Evolutionary conservation across 1,140 invertebrate species (phyloP).

Genomic region (Amyelois transitella): DNA sequence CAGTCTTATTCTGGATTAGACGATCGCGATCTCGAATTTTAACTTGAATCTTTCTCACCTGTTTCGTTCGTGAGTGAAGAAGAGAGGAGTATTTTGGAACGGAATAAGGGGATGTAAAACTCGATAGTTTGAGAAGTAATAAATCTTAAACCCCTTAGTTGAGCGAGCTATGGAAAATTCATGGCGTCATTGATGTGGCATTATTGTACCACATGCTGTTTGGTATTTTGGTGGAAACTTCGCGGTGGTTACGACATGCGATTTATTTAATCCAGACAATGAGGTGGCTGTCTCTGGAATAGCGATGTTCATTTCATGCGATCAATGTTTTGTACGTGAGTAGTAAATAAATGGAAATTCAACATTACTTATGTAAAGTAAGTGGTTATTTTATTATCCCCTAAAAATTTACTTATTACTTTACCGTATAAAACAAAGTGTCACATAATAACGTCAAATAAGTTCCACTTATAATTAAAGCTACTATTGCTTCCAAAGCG

Average conservation of each 20-base stretch:
- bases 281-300: background rate
- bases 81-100: background rate
- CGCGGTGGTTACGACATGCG: background rate
- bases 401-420: too few relatives aligned
- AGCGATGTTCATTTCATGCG: background rate
- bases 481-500: too few relatives aligned
- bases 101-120: background rate
- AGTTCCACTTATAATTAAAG: too few relatives aligned
- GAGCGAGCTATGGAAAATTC: conserved; percentile 12
- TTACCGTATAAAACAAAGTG: too few relatives aligned
- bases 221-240: background rate
- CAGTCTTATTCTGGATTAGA: conserved; percentile 12
- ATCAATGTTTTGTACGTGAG: background rate
- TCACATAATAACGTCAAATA: too few relatives aligned
- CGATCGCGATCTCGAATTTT: background rate
- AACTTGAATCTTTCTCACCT: background rate
- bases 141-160: conserved; percentile 38
- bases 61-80: background rate
- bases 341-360: too few relatives aligned
- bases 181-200: conserved; percentile 16
- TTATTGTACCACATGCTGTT: conserved; percentile 4
- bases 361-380: too few relatives aligned
- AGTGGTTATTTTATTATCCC: too few relatives aligned
- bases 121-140: conserved; percentile 25
- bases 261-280: background rate